Base-by-base conservation (phyloP, 2,888 invertebrate species). In the Amblyjoppa proteus region DNA sequence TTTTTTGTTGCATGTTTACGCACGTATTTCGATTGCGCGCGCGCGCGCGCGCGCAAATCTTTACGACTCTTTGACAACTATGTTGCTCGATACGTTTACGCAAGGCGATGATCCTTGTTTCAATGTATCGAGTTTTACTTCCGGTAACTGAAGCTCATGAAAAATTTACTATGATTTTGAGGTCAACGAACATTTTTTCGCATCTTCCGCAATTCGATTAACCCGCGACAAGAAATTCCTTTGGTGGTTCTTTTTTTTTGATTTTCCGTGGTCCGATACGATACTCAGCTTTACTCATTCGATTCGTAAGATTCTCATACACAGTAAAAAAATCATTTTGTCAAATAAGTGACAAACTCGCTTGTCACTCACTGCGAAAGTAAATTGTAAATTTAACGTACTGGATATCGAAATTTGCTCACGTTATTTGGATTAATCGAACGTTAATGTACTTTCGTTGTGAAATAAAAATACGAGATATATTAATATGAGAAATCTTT, bases 1-100 rank as follows among this genome's bases (percentile, higher is more conserved):
- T n/a, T n/a, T n/a, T n/a, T n/a, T n/a, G n/a, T n/a, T 11, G 58
- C 58, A 58, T 58, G 5, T 58, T 58, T 28, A 58, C 28, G 58
- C 58, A 28, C 28, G 25, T 58, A 58, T 58, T 28, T 58, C 25
- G 58, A 28, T 11, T 28, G 58, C 28, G 28, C 25, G 58, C 20
- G 20, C 20, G 58, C 20, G 20, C 20, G 20, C 20, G 20, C 25
- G 28, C 20, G 20, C 28, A 28, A 3, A 28, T 28, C 58, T 9
- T 11, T 25, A 58, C 45, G 45, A 45, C 20, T 0, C 9, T 58
- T 58, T 28, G 58, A 2, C 58, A 3, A 58, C 11, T 58, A 20
- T 28, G 25, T 58, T 9, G 4, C 58, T 58, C 58, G 58, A 58
- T 4, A 13, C 11, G 9, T 11, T 28, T 9, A 58, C 25, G 28